phyloP scores from a whole-genome alignment of 1,140 invertebrate species.

The Bombus waltoni region DNA sequence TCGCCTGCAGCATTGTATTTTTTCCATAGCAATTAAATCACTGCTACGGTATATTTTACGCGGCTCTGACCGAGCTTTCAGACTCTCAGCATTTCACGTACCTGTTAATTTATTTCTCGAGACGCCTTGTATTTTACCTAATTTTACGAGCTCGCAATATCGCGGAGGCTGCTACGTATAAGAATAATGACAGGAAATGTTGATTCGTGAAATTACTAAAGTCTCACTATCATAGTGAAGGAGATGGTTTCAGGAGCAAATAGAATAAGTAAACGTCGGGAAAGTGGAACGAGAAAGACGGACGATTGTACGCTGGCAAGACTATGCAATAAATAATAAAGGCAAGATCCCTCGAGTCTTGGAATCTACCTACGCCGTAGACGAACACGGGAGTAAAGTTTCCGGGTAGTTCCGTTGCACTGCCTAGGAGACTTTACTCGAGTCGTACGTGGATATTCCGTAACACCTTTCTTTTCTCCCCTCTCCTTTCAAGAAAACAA shows the following conservation, averaged over 20 bases:
- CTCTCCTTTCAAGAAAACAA: not conserved
- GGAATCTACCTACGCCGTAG: conserved; percentile 23
- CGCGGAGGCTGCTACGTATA: not conserved
- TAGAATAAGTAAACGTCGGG: not conserved
- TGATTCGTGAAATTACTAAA: not conserved
- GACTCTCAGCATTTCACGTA: not conserved
- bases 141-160: not conserved
- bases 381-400: conserved; percentile 50
- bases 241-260: not conserved
- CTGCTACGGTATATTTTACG: no score
- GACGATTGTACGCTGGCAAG: conserved; percentile 64
- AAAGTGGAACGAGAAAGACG: conserved; percentile 25
- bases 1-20: not conserved
- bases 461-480: not conserved
- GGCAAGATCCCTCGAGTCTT: conserved; percentile 52
- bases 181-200: not conserved
- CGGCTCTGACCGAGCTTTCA: not conserved
- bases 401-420: conserved; percentile 66
- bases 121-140: not conserved
- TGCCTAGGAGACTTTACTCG: conserved; percentile 26
- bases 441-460: conserved; percentile 36
- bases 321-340: conserved; percentile 77
- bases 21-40: not conserved
- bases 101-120: not conserved
- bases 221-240: not conserved